phyloP scores from a whole-genome alignment of 2,888 invertebrate genomes.

The Meiosimyza platycephala region DNA sequence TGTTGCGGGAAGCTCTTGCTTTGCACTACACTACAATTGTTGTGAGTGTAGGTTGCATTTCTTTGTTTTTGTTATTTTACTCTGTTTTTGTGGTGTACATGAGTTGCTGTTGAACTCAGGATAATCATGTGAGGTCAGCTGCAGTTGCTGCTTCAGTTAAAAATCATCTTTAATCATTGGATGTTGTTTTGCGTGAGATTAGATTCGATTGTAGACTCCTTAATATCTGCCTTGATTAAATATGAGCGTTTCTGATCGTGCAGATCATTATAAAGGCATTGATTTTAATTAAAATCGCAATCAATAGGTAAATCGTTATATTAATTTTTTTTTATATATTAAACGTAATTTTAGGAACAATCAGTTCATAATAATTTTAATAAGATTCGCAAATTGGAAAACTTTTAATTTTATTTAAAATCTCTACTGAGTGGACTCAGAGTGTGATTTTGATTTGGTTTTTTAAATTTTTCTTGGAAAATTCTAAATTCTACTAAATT shows the following conservation, averaged over 20 bases:
- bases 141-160: not conserved
- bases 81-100: not conserved
- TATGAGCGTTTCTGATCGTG: not conserved
- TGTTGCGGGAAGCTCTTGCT: not conserved
- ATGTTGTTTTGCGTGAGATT: constrained; percentile 1
- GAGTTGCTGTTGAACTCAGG: constrained; percentile 15
- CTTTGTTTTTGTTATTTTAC: not conserved
- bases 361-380: no score
- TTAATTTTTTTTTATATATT: no score
- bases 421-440: no score
- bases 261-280: constrained; percentile 16
- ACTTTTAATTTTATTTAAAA: no score
- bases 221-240: not conserved
- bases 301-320: no score
- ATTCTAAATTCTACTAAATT: no score
- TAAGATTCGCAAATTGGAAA: no score
- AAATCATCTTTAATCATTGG: not conserved
- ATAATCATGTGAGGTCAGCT: constrained; percentile 31
- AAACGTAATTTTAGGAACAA: no score
- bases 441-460: no score
- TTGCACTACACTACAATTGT: not conserved
- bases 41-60: not conserved
- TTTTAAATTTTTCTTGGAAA: no score
- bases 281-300: constrained; percentile 15
- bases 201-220: not conserved